Conservation (phyloP, 2,797 vertebrate genomes). For the Lepidocolaptes lacrymiger region DNA sequence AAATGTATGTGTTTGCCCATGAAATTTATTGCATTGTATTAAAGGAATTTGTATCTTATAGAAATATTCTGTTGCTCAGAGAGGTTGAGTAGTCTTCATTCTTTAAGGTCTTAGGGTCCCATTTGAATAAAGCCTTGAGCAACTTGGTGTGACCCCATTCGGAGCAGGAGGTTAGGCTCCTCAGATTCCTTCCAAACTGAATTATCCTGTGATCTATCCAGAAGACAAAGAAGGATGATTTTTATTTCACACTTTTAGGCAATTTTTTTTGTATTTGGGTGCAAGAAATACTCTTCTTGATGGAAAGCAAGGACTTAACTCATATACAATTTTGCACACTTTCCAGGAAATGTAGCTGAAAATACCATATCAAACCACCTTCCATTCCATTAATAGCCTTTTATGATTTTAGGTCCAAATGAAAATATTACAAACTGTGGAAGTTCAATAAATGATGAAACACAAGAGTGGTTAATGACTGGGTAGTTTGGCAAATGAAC, state of each 20-base stretch:
- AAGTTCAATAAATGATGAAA: slow-evolving; percentile 51
- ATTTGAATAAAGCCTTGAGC: background rate
- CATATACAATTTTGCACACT: background rate
- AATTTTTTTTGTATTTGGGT: rapidly evolving
- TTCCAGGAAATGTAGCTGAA: slow-evolving; percentile 25
- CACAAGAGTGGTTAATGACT: slow-evolving; percentile 8
- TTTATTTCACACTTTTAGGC: background rate
- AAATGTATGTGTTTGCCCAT: background rate
- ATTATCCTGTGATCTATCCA: background rate
- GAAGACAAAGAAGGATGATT: background rate
- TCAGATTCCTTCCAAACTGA: background rate
- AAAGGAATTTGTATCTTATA: background rate
- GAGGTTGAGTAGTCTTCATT: background rate
- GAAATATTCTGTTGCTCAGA: background rate
- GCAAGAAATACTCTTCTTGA: background rate
- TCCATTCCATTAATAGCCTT: slow-evolving; percentile 9
- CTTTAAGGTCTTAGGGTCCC: background rate
- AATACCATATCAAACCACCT: slow-evolving; percentile 27
- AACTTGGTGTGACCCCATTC: background rate
- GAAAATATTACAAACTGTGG: slow-evolving; percentile 51
- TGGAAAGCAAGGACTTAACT: background rate
- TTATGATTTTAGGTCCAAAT: slow-evolving; percentile 28
- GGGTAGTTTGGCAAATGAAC: slow-evolving; percentile 18
- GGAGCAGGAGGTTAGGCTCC: background rate
- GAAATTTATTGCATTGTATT: background rate